Base-by-base conservation (phyloP, 2,797 vertebrate genomes). In the Botia almorhae region DNA sequence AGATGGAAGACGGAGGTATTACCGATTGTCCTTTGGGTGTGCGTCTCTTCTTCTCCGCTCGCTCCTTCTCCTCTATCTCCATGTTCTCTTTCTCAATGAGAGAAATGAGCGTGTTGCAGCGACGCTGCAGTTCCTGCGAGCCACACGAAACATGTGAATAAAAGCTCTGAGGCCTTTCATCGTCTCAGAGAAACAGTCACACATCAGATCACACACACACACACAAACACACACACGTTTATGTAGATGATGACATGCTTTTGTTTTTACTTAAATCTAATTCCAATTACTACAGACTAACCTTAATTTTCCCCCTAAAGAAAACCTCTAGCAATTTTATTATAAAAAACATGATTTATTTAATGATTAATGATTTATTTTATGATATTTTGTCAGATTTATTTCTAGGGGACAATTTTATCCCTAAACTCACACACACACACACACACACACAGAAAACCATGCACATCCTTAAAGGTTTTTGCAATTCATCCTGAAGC, bases 61-160 rank as follows among this genome's bases (percentile, higher is more conserved):
- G 91, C 67, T 96, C 95, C 87, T 95, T 96, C 89, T 96, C 95
- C 87, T 96, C 95, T 55, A 96, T 95, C 92, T 96, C 95, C 91
- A 95, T 94, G 83, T 96, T 96, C 92, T 96, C 95, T 88, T 96
- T 96, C 88, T 96, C 95, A 82, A 96, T 96, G 85, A 96, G 89
- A 43, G 95, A 96, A 90, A 96, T 96, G 26, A 96, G 94, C 7
- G 95, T 96, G 89, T 96, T 96, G 86, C 95, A 96, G 64, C 95
- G 95, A 78, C 95, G 94, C 89, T 96, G 95, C 71, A 96, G 95
- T 87, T 96, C 95, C 95, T 96, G 86, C 80, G 69, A 61, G 81
- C 78, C 70, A 83, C 71, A 83, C 53, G 68, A 69, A 82, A 82
- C 69, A 74, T 69, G 69, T 16, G 26, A 16, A 81, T 69, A 29